Base-by-base conservation (phyloP, 2,888 invertebrate species). In the Liposcelis brunnea region DNA sequence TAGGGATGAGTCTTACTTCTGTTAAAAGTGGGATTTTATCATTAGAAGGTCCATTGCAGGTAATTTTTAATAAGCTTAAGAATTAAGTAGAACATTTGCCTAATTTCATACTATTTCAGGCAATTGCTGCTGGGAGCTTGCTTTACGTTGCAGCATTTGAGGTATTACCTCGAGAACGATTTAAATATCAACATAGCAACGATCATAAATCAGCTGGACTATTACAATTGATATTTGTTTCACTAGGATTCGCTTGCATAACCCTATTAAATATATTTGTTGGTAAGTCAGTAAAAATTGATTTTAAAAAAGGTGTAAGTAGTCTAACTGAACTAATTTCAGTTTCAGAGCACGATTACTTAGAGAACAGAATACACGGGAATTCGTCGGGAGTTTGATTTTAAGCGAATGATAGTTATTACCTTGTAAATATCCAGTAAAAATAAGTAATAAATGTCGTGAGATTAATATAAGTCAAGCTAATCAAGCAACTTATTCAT, bases 121-220 rank as follows among this genome's bases (percentile, higher is more conserved):
- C 76, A 1, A 55, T 83, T 35, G 81, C 83, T 5, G 83, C 79
- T 1, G 83, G 83, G 1, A 82, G 82, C 1, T 65, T 83, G 1
- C 64, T 83, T 2, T 83, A 83, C 60, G 80, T 83, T 47, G 80
- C 81, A 0, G 75, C 82, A 1, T 77, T 79, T 55, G 83, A 83
- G 60, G 77, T 83, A 36, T 61, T 83, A 34, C 83, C 83, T 1
- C 68, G 82, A 32, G 83, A 83, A 64, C 69, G 80, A 50, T 75
- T 80, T 40, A 69, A 74, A 50, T 82, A 80, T 78, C 80, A 81
- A 58, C 70, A 72, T 53, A 62, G 65, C 53, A 58, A 57, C 26
- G 61, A 61, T 34, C 61, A 61, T 42, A 70, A 68, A 47, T 57
- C 56, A 12, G 77, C 80, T 2, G 80, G 81, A 4, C 55, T 77